Base-by-base conservation (phyloP, 2,113 vertebrate species). In the Galeopterus variegatus region DNA sequence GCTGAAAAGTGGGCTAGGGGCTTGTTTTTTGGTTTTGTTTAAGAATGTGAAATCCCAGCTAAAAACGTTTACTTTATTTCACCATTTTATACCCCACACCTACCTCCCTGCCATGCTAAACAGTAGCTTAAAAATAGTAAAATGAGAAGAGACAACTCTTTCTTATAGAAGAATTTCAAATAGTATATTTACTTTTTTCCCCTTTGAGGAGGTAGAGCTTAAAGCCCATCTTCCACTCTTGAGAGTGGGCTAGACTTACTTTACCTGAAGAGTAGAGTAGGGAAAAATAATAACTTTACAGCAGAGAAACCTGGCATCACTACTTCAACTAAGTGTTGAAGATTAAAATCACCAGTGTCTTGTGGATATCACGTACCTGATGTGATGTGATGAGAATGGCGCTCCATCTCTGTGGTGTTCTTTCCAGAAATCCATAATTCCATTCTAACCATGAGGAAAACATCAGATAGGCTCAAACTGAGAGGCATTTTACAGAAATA, bases 111-210 rank as follows among this genome's bases (percentile, higher is more conserved):
- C 41, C 41, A 41, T 41, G 41, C 41, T 41, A 41, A 41, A 41
- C 41, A 96, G 95, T 98, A 98, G 96, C 76, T 94, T 81, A 81
- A 93, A 93, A 97, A 97, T 94, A 98, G 95, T 98, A 76, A 80
- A 81, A 26, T 85, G 24, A 7, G 21, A 91, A 75, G 87, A 77
- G 6, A 65, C 15, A 87, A 52, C 41, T 67, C 17, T 93, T 58
- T 73, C n/a, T 89, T 24, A 58, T 0, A 65, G 52, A 90, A 96
- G 41, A 88, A 75, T 93, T 69, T 88, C 58, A 81, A 36, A 19
- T 77, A 67, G 48, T 52, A 26, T 69, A 56, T 75, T 5, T 76
- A 60, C 28, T 31, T 45, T 52, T 52, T 26, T 48, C 14, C 12
- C 8, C 26, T 73, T 88, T 70, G 15, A 50, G 72, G 60, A 90